Percentiles rank a stretch among this genome's conserved stretches.
These are phyloP conservation scores for Bubo bubo DNA, from an alignment of 2,113 vertebrate genomes.

Conservation along the genomic window DNA sequence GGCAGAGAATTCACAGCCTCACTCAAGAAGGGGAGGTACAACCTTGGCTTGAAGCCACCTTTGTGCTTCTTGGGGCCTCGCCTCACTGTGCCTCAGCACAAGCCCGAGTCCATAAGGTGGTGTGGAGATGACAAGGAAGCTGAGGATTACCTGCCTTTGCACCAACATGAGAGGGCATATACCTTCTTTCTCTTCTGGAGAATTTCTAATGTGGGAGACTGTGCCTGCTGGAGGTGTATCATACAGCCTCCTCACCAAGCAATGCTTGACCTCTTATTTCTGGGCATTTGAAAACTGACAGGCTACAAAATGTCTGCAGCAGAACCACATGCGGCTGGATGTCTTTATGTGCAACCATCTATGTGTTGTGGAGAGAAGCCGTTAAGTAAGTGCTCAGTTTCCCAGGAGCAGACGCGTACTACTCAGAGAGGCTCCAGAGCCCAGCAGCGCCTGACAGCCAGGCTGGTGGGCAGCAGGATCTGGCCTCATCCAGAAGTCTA, in stretches of 20 bases:
- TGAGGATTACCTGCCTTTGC: not conserved
- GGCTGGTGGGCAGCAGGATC: not conserved
- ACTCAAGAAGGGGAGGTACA: not conserved
- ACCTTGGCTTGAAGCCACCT: not conserved
- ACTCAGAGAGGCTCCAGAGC: not conserved
- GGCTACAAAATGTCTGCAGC: not conserved
- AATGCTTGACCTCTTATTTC: not conserved
- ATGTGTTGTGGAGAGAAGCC: not conserved
- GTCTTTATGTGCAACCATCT: not conserved
- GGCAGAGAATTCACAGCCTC: not conserved
- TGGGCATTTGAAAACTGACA: not conserved
- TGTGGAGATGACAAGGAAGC: not conserved
- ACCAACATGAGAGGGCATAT: not conserved
- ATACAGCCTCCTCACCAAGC: not conserved
- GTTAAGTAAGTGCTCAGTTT: not conserved
- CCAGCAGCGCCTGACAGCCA: not conserved
- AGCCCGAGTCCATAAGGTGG: no score
- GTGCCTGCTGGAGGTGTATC: not conserved
- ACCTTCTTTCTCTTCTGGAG: not conserved
- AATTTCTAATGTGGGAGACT: not conserved
- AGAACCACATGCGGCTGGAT: fast-evolving
- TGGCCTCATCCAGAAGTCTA: not conserved
- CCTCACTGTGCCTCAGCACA: not conserved
- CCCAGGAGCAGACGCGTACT: not conserved
- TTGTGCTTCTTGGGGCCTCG: not conserved